Evolutionary conservation across 2,888 invertebrate genomes (phyloP).

Genomic region (Dryococelus australis): DNA sequence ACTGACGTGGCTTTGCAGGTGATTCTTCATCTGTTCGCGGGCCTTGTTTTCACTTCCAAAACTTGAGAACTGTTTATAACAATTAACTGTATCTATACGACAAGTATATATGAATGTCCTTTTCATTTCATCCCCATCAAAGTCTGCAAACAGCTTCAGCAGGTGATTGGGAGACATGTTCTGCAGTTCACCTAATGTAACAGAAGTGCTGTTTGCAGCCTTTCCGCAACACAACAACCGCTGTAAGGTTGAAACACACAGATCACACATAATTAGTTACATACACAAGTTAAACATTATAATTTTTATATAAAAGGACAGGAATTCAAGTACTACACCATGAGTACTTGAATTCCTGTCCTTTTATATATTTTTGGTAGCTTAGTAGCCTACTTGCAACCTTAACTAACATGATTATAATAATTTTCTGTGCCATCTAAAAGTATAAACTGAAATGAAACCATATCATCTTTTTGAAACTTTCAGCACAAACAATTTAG

Average conservation of each 20-base stretch:
- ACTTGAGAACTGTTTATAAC: constrained; percentile 61
- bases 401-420: too few species aligned
- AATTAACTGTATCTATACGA: constrained; percentile 59
- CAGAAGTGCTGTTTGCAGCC: not conserved
- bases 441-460: too few species aligned
- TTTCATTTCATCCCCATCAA: constrained; percentile 62
- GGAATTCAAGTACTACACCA: too few species aligned
- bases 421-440: too few species aligned
- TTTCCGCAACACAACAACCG: not conserved
- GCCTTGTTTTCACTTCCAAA: constrained; percentile 65
- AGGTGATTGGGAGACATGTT: constrained; percentile 59
- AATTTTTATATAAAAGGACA: too few species aligned
- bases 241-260: not conserved
- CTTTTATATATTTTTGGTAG: too few species aligned
- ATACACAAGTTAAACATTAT: not conserved
- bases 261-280: not conserved
- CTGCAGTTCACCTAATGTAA: not conserved
- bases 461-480: too few species aligned
- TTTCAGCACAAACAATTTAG: too few species aligned
- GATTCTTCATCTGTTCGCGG: constrained; percentile 60
- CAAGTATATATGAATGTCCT: constrained; percentile 63
- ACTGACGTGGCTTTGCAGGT: constrained; percentile 59
- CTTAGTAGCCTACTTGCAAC: too few species aligned
- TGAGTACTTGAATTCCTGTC: too few species aligned
- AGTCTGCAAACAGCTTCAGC: constrained; percentile 61